Evolutionary conservation across 2,888 invertebrate species (phyloP), one percentile per base, ranked within the genome.

Genomic region (Exocentrus adspersus): DNA sequence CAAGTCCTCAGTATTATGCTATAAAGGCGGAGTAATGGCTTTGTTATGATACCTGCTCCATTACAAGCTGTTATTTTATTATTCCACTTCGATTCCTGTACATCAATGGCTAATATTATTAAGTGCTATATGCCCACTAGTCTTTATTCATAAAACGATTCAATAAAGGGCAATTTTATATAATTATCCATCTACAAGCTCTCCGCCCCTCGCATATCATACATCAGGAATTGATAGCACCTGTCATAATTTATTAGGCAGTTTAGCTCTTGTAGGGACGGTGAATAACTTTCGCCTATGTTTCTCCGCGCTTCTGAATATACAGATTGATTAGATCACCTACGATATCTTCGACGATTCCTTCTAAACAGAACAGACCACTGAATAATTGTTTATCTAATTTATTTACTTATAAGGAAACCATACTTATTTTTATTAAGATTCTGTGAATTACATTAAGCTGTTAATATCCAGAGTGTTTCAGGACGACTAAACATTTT

Each of bases 21-120:
- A 78, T 78, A 79, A 79, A 79, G 80, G 79, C 80, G 80, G 79
- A 73, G 78, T 80, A 80, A 80, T 80, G 73, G 78, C 77, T 76
- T 75, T 79, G 77, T 78, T 77, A 78, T 77, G 77, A 77, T 79
- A 78, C 79, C 77, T 78, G 75, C 72, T 77, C 75, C 75, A 77
- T 77, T 75, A 75, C 74, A 67, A 65, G 65, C 65, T 64, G 73
- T 71, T 72, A 75, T 75, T 75, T 77, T 76, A 77, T 76, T 74
- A 74, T 75, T 74, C 73, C 67, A 69, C 72, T 74, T 71, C 71
- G 65, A 75, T 73, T 70, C 68, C 66, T 28, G 63, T 54, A 62
- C 69, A 53, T 67, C 60, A 63, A 70, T 69, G 66, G 66, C 56
- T 72, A 69, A 71, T 71, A 69, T 72, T 72, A 71, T 72, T 68